Base-by-base conservation (phyloP, 2,113 vertebrate genomes). In the Progne subis region DNA sequence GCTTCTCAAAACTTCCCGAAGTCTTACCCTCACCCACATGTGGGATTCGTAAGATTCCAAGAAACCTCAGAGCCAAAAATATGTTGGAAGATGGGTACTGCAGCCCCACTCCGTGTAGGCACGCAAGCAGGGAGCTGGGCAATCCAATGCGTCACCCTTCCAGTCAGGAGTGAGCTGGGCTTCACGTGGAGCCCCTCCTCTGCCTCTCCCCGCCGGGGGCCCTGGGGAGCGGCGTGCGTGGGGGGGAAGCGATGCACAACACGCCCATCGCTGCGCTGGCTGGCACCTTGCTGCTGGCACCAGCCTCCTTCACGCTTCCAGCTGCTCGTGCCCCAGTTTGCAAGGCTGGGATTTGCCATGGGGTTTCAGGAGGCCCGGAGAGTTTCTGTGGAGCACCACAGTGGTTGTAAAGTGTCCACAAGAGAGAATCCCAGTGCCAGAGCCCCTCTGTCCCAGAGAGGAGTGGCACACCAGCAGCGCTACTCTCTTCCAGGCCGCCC, bases 121-220 rank as follows among this genome's bases (percentile, higher is more conserved):
- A 50, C 0, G 0, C 26, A 39, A 16, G 18, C 41, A 8, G 0
- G 0, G 60, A 70, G 34, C 69, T 23, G n/a, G 2, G 82, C 47
- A 63, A 9, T 39, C 23, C 43, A 1, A 25, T 2, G 31, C 11
- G 0, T 63, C 75, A 46, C 28, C 47, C 43, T 63, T 11, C 6
- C 26, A 15, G 49, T 4, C 49, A 56, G 80, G 71, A 80, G n/a
- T 4, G 61, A 93, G 71, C 71, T 14, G 88, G 29, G 77, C 80
- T 55, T 81, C 86, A 68, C 17, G 6, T 29, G 74, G 86, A 41
- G 8, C 61, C 91, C 79, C 65, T 50, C 24, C 37, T 21, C 20
- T 34, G 82, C 68, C 70, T 67, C 82, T 88, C 21, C 37, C 4
- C 1, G 43, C 82, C 0, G 3, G 28, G n/a, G 72, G 91, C 80